These are phyloP conservation scores for Urophycis tenuis DNA, from an alignment of 2,797 vertebrate genomes.

Conservation along the genomic window DNA sequence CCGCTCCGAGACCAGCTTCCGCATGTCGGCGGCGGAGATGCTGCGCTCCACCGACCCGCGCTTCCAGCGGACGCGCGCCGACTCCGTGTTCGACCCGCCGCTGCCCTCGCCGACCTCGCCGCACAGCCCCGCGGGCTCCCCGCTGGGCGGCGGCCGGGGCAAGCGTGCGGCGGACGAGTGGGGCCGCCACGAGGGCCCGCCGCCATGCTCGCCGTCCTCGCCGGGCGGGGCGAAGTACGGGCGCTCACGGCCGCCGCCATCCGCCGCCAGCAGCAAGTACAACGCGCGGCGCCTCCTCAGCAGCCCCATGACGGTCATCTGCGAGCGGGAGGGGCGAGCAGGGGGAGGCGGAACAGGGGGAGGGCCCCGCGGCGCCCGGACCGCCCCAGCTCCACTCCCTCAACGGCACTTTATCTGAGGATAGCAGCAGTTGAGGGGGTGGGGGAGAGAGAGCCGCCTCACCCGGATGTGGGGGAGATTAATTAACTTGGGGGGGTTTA, in stretches of 20 bases:
- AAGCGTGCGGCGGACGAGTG: constrained; percentile 82
- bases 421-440: constrained; percentile 65
- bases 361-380: constrained; percentile 27
- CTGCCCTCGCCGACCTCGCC: constrained; percentile 43
- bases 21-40: constrained; percentile 96
- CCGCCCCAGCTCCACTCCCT: constrained; percentile 55
- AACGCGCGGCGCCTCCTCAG: constrained; percentile 90
- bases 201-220: constrained; percentile 72
- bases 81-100: constrained; percentile 59
- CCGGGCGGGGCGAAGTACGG: constrained; percentile 78
- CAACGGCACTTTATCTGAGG: constrained; percentile 67
- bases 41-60: constrained; percentile 89
- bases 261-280: constrained; percentile 94
- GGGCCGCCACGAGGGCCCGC: constrained; percentile 80
- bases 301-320: constrained; percentile 98
- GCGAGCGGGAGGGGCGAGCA: constrained; percentile 89
- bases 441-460: constrained; percentile 19
- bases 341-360: constrained; percentile 58
- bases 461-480: constrained; percentile 34
- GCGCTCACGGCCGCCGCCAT: constrained; percentile 88
- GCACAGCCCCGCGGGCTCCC: constrained; percentile 74
- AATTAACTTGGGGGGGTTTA: constrained; percentile 21
- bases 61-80: constrained; percentile 75
- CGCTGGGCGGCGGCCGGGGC: constrained; percentile 57
- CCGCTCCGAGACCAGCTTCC: constrained; percentile 83